Base-by-base conservation (phyloP, 2,113 vertebrate species). In the Rallus limicola region DNA sequence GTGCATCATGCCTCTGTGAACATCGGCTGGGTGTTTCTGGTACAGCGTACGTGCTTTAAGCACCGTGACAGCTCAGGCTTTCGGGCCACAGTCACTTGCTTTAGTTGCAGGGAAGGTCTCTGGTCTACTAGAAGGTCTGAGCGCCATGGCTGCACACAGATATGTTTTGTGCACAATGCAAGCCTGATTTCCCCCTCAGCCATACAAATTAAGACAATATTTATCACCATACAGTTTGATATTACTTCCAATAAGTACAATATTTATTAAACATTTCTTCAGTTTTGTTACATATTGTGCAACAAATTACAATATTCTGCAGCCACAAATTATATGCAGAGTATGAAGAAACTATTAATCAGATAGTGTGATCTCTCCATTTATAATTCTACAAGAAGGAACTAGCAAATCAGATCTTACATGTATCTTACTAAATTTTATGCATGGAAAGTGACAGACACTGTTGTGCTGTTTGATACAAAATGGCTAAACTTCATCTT, bases 211-310 rank as follows among this genome's bases (percentile, higher is more conserved):
- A 98, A 99, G 98, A 99, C 98, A 98, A 97, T 98, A 97, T 97
- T 98, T 98, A 98, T 98, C 98, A 98, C 98, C 98, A 97, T 99
- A 99, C 98, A 98, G 98, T 98, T 98, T 98, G 98, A 98, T 99
- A 98, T 98, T 98, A 98, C 98, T 98, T 98, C 98, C 98, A 98
- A 95, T 98, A 98, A 98, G 98, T 99, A 99, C 99, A 99, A 99
- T 99, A 99, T 99, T 99, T 99, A 99, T 99, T 99, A 98, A 98
- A 98, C 98, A 98, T 99, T 99, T 99, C 98, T 98, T 98, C 98
- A 96, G 98, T 99, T 98, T 98, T 98, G 98, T 99, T 99, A 99
- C 98, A 99, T 98, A 98, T 98, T 99, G 98, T 99, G 99, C 99
- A 99, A 99, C 98, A 99, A 99, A 98, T 98, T 98, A 99, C 98